phyloP scores from a whole-genome alignment of 2,797 vertebrate genomes.

The Holocentrus rufus region DNA sequence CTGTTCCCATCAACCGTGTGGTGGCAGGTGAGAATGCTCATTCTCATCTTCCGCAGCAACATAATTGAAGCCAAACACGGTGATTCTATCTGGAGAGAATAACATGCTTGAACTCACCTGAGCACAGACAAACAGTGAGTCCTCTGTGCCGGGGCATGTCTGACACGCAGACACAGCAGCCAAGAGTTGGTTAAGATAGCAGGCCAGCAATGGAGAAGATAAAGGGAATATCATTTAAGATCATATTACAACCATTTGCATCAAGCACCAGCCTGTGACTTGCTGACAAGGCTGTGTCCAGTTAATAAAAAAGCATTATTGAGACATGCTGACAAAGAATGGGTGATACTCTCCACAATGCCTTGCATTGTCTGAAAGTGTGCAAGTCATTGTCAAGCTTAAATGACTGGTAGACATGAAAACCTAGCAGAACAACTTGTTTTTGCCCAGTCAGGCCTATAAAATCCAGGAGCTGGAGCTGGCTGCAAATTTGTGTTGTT shows the following conservation, averaged over 20 bases:
- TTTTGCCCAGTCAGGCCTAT: slow-evolving; percentile 54
- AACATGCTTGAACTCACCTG: slow-evolving; percentile 42
- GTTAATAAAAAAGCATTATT: neutral
- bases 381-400: slow-evolving; percentile 30
- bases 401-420: slow-evolving; percentile 45
- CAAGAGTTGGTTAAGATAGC: neutral
- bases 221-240: slow-evolving; percentile 39
- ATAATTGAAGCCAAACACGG: slow-evolving; percentile 34
- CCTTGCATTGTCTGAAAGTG: slow-evolving; percentile 42
- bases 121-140: slow-evolving; percentile 57
- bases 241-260: slow-evolving; percentile 35
- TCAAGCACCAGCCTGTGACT: neutral
- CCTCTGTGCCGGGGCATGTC: slow-evolving; percentile 65
- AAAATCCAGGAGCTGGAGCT: slow-evolving; percentile 53
- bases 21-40: slow-evolving; percentile 57
- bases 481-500: slow-evolving; percentile 40
- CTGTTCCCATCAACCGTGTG: slow-evolving; percentile 8
- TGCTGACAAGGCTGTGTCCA: neutral
- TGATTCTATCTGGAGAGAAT: slow-evolving; percentile 47
- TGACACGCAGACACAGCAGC: slow-evolving; percentile 56
- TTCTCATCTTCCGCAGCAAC: slow-evolving; percentile 35
- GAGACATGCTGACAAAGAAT: neutral
- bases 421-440: slow-evolving; percentile 35
- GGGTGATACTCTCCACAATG: slow-evolving; percentile 40
- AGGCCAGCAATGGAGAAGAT: slow-evolving; percentile 24